Conservation (phyloP, 2,113 vertebrate species). For the Tupaia tana region DNA sequence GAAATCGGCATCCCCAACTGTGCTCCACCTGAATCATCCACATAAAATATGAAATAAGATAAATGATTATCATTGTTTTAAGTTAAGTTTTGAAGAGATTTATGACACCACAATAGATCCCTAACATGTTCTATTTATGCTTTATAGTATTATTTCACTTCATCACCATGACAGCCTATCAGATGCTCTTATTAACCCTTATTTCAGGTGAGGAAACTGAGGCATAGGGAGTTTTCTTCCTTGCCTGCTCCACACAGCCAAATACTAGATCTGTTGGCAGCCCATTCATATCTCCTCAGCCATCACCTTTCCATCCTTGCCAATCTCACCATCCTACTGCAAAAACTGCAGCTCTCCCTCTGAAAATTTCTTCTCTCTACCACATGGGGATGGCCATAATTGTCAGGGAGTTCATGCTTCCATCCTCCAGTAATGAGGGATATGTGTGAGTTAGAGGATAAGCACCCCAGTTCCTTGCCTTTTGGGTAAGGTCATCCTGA, state of each 20-base stretch:
- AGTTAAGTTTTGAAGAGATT: not conserved
- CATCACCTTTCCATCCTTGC: not conserved
- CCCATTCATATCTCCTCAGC: not conserved
- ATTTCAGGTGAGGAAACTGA: not conserved
- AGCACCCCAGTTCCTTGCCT: not conserved
- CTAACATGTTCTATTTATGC: not conserved
- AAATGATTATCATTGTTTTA: not conserved
- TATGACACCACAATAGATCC: not conserved
- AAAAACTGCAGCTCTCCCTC: not conserved
- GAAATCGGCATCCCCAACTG: not conserved
- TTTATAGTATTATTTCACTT: not conserved
- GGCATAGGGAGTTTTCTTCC: not conserved
- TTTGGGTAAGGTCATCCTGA: not conserved
- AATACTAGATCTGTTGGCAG: not conserved
- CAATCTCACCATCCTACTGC: not conserved
- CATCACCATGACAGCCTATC: not conserved
- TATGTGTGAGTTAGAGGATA: not conserved
- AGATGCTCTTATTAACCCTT: not conserved
- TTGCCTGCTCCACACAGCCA: not conserved
- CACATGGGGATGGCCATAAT: fast-evolving
- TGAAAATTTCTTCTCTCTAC: too few relatives aligned
- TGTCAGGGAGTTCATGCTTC: not conserved
- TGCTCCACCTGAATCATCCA: not conserved
- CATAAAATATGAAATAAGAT: not conserved
- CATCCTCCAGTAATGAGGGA: not conserved